Evolutionary conservation across 2,797 vertebrate genomes (phyloP), one percentile per base, ranked within the genome.

Genomic region (Muraenolepis orangiensis): DNA sequence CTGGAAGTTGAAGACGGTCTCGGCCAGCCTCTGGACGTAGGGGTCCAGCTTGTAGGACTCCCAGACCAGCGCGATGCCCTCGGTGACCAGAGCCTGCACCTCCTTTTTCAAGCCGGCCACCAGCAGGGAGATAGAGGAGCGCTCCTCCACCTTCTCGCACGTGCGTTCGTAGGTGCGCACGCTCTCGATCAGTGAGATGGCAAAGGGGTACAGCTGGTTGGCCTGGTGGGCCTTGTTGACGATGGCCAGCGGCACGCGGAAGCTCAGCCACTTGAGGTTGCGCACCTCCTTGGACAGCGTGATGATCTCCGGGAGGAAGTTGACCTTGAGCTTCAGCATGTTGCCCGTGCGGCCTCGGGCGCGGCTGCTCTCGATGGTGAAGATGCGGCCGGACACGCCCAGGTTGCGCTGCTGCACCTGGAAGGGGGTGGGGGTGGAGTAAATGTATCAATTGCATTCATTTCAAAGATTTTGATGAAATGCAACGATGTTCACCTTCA

Each of bases 191-290:
- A 99, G 91, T 1, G 98, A 99, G 92, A 99, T 99, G 80, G 98
- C 98, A 64, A 99, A 99, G 0, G 98, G 98, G 80, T 99, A 99
- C 0, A 99, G 95, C 88, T 99, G 98, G 85, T 99, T 99, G 16
- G 98, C 98, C 72, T 99, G 98, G 80, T 99, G 98, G 78, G 98
- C 98, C 88, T 99, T 99, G 94, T 99, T 99, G 86, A 99, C 98
- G 18, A 99, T 99, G 6, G 97, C 97, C 77, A 99, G 87, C 0
- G 98, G 98, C 70, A 99, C 98, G 0, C 98, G 96, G 92, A 99
- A 99, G 34, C 97, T 98, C 18, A 99, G 91, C 98, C 98, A 99
- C 88, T 99, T 99, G 75, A 99, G 94, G 90, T 99, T 99, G 40
- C 98, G 95, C 51, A 99, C 98, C 77, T 99, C 98, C 83, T 99